Base-by-base conservation (phyloP, 2,888 invertebrate genomes). In the Cynaeus angustus region DNA sequence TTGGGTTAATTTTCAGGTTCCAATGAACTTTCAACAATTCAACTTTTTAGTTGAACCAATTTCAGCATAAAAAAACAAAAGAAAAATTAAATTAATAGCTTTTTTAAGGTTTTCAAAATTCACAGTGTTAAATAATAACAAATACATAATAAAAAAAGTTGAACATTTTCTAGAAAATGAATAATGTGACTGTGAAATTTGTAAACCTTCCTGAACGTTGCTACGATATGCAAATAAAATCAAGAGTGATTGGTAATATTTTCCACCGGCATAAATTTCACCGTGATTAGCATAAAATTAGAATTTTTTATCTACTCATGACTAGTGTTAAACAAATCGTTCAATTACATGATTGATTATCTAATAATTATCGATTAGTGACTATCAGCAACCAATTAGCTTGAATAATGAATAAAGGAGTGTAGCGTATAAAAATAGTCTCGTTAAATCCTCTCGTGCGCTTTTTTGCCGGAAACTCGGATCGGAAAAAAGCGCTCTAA, bases 401-500 rank as follows among this genome's bases (percentile, higher is more conserved):
- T 37, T 48, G 61, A 48, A 48, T 61, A 61, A 61, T 61, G 38
- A 61, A 50, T 48, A 46, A 48, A 38, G n/a, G n/a, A n/a, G n/a
- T n/a, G n/a, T n/a, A n/a, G n/a, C n/a, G n/a, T n/a, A 21, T 7
- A 3, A 41, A 12, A 5, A n/a, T 4, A 50, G 61, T 21, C 61
- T 61, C 61, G 61, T 50, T 61, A 61, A 48, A 21, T 33, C 28
- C 28, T 28, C 48, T 26, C 43, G 41, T 5, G 5, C 14, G 38
- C 21, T 64, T 64, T 59, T 67, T 46, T 16, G 46, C 66, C 66
- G 66, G 56, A 66, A 66, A 66, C 66, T 43, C 43, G 52, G 52
- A 50, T 58, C 50, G 30, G 38, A 46, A 59, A 67, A 67, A 67
- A 67, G 14, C 8, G 9, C 53, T 48, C 38, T 3, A 12, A 1